Base-by-base conservation (phyloP, 2,888 invertebrate genomes). In the Nyleta sp. region DNA sequence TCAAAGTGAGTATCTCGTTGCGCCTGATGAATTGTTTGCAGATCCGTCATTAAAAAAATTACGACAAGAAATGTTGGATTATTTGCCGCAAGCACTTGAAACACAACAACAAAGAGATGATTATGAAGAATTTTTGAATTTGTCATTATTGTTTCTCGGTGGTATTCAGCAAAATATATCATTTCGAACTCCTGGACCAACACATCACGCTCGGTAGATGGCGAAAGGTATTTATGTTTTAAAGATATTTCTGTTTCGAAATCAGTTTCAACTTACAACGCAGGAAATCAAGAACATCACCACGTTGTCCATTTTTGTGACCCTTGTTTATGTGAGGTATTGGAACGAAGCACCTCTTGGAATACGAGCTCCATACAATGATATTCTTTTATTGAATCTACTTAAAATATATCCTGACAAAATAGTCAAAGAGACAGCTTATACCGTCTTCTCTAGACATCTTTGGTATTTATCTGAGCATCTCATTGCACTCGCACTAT, bases 111-210 rank as follows among this genome's bases (percentile, higher is more conserved):
- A 42, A 11, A 38, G 67, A 28, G 59, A 59, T 31, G 67, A 74
- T 44, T 67, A 74, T 33, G 28, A 60, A 42, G 67, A 74, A 28
- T 38, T 67, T 3, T 28, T 68, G 31, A 35, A n/a, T n/a, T 38
- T 62, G 44, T 46, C 35, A 33, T 55, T 55, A 28, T 17, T 50
- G 48, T 60, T 64, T 33, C 40, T 60, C 35, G 46, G 48, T 28
- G 48, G 31, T n/a, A 10, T n/a, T 28, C 20, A 13, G 28, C 4
- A 71, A 31, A 42, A 33, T n/a, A 17, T 46, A 13, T 31, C 20
- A 38, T 68, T 75, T 62, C 17, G 42, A 53, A 33, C 55, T 3
- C 55, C 62, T 42, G 68, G 55, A 18, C 53, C 62, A 20, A 38
- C 40, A 10, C 68, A 67, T 22, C 53, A 53, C 11, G 74, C 52